Percentiles rank a stretch among this genome's conserved stretches.
These are phyloP conservation scores for Lepilemur ruficaudatus DNA, from an alignment of 2,797 vertebrate genomes.

Conservation along the genomic window DNA sequence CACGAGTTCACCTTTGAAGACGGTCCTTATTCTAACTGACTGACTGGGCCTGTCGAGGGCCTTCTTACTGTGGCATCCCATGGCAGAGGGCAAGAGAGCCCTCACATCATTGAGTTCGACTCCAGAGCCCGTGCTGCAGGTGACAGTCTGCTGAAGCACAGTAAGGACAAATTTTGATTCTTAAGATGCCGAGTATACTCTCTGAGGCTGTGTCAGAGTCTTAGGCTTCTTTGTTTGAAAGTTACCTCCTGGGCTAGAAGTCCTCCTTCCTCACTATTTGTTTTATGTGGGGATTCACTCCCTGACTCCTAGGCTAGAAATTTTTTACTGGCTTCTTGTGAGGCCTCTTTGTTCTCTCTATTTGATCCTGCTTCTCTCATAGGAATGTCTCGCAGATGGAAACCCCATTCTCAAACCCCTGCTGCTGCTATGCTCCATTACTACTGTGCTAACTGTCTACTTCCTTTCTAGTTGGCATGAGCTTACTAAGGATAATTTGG, in stretches of 20 bases:
- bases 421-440: not conserved
- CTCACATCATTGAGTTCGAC: not conserved
- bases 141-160: not conserved
- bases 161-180: not conserved
- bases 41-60: no score
- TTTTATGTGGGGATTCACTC: not conserved
- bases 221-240: not conserved
- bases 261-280: not conserved
- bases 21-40: not conserved
- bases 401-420: not conserved
- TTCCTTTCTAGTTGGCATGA: not conserved
- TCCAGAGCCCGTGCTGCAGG: not conserved
- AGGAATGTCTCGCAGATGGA: not conserved
- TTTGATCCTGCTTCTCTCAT: not conserved
- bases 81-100: no score
- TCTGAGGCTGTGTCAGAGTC: not conserved
- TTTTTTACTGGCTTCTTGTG: not conserved
- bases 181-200: not conserved
- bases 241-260: not conserved
- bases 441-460: not conserved
- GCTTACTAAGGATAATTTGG: not conserved
- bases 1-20: not conserved
- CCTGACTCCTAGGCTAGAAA: not conserved
- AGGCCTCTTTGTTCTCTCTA: not conserved
- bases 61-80: no score